These are phyloP conservation scores for Pionites leucogaster DNA, from an alignment of 2,113 vertebrate genomes.

Conservation along the genomic window DNA sequence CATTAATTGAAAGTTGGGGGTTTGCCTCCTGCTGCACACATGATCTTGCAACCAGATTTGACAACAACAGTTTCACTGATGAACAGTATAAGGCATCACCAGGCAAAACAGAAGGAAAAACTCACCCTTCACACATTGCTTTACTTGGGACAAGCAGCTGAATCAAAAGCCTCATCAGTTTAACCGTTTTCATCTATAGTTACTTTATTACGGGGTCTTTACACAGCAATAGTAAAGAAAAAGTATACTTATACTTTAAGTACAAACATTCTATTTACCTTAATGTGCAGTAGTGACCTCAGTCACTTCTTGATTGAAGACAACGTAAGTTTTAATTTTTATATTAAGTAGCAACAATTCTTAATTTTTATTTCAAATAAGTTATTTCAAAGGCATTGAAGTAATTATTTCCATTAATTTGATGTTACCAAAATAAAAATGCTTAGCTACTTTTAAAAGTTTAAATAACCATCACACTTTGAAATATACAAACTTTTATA, in stretches of 20 bases:
- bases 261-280: background rate
- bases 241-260: background rate
- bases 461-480: background rate
- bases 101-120: background rate
- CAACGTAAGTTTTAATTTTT: background rate
- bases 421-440: background rate
- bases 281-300: background rate
- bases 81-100: background rate
- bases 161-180: background rate
- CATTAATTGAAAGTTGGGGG: background rate
- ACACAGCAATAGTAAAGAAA: background rate
- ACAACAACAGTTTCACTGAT: background rate
- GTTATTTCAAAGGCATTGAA: background rate
- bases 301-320: background rate
- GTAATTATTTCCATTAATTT: background rate
- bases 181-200: background rate
- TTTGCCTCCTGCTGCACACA: background rate
- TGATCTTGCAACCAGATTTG: background rate
- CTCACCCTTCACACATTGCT: background rate
- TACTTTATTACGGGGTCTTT: accelerated
- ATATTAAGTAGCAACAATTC: background rate
- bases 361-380: background rate
- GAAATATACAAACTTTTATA: background rate
- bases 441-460: background rate
- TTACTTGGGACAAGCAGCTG: background rate